Base-by-base conservation (phyloP, 2,888 invertebrate genomes). In the Balanococcus diminutus region DNA sequence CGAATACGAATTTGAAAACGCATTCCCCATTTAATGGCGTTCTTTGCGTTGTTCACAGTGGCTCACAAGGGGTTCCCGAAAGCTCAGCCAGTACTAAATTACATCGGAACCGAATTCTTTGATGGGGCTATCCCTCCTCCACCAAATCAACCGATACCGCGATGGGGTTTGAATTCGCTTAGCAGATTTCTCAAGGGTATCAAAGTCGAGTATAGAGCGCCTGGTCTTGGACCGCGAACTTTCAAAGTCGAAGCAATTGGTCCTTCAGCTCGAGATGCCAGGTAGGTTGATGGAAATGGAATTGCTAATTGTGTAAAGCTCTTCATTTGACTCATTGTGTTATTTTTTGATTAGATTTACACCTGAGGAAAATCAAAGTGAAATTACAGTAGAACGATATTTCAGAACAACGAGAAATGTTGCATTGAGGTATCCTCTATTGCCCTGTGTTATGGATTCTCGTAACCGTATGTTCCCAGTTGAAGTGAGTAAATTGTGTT, bases 401-500 rank as follows among this genome's bases (percentile, higher is more conserved):
- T 93, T 90, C 87, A 28, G 4, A 0, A 87, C 87, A 2, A 88
- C 88, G 1, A 92, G 92, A 87, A 88, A 87, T 19, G 92, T 92
- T 89, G 90, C 89, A 87, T 89, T 95, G 22, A 9, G 22, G 5
- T 79, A 36, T 36, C 36, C 75, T 0, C 89, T 94, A 79, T 90
- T 96, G 86, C 97, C 96, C 22, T 96, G 96, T 88, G 89, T 99
- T 72, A 2, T 96, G 97, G 0, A 88, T 89, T 4, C 89, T 89
- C n/a, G 90, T 91, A 16, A 94, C 93, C 88, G 93, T 92, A 87
- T 94, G 96, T 81, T 98, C 86, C 98, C 98, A 0, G 90, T 95
- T 56, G 98, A 98, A 90, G 92, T 92, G 88, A 89, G 89, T 88
- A 14, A 36, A 36, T 36, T 36, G 8, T 36, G 36, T 14, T 42